Percentiles rank a stretch among this genome's conserved stretches.
These are phyloP conservation scores for Caenorhabditis imperialis DNA, from an alignment of 2,888 invertebrate genomes.

Conservation along the genomic window DNA sequence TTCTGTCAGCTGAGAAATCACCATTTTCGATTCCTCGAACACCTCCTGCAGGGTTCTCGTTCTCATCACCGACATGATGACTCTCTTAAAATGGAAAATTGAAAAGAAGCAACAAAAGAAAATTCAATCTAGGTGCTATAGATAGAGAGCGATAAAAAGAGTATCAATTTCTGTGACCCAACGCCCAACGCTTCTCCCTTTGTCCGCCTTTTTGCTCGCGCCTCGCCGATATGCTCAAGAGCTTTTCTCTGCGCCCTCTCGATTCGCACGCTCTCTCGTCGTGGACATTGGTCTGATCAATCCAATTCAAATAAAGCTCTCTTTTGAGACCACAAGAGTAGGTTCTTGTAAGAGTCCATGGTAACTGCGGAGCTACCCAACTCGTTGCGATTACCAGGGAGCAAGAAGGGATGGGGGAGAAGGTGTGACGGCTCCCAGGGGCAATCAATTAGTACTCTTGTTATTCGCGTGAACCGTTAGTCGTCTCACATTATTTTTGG, in stretches of 20 bases:
- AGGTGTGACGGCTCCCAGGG: background rate
- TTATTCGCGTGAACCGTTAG: slow-evolving; percentile 4
- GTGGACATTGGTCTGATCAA: slow-evolving; percentile 49
- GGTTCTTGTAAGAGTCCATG: slow-evolving; percentile 27
- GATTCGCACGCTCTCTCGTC: slow-evolving; percentile 12
- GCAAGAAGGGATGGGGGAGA: background rate
- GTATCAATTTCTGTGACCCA: slow-evolving; percentile 39
- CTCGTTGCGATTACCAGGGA: background rate
- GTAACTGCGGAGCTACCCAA: background rate
- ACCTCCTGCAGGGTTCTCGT: slow-evolving; percentile 62
- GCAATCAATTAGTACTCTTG: slow-evolving; percentile 5
- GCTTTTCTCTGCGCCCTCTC: slow-evolving; percentile 23
- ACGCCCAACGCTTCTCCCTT: slow-evolving; percentile 13
- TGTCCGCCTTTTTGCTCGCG: slow-evolving; percentile 40
- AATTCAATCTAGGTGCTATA: background rate
- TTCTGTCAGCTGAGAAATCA: slow-evolving; percentile 60
- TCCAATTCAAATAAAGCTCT: slow-evolving; percentile 42
- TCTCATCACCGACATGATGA: slow-evolving; percentile 57
- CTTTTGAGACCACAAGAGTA: background rate
- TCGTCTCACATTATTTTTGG: background rate
- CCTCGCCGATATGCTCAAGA: slow-evolving; percentile 40
- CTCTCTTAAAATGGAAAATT: slow-evolving; percentile 42
- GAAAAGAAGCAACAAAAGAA: background rate
- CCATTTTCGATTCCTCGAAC: slow-evolving; percentile 60
- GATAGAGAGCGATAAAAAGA: background rate